Evolutionary conservation across 2,888 invertebrate genomes (phyloP), one percentile per base, ranked within the genome.

Genomic region (Drosophila lacicola): DNA sequence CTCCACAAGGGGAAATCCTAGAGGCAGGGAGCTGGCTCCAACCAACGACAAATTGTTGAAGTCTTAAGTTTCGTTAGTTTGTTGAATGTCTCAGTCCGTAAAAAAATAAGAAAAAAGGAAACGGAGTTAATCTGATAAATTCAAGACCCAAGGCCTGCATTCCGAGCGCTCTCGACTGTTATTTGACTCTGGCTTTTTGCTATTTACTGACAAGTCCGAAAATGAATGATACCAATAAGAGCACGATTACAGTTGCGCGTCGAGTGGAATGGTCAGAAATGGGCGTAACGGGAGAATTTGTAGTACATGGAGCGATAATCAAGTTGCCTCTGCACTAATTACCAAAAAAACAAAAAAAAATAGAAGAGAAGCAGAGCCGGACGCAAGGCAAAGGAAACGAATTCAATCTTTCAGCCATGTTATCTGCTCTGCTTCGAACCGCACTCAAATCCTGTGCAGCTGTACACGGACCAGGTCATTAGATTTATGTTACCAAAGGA

Each of bases 401-500:
- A 81, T 82, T 71, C 68, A 78, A 83, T 86, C 68, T 73, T 57
- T 63, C 44, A 37, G 57, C 60, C 50, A 46, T 56, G 49, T 57
- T 60, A 66, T 62, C 69, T 41, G 21, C 17, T 19, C 19, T 51
- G 19, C 56, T 45, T 45, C 34, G 49, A 37, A 49, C 29, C 54
- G 47, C 47, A 47, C 46, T 25, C 25, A 39, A 9, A 49, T 45
- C 47, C 64, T 51, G 55, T 54, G 57, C 68, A 60, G 51, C 54
- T 42, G 44, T 42, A 57, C 42, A 56, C 47, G 58, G 66, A 46
- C 44, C 68, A 74, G 70, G 79, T 75, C 80, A 75, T 75, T 74
- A 79, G 87, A 87, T 87, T 87, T 81, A 87, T 87, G 84, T 76
- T 81, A 74, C 72, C 74, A 73, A 87, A 68, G 61, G 72, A 64